Percentiles rank a stretch among this genome's conserved stretches.
Evolutionary conservation across 2,797 vertebrate genomes (phyloP).

Genomic region (Chelmon rostratus): DNA sequence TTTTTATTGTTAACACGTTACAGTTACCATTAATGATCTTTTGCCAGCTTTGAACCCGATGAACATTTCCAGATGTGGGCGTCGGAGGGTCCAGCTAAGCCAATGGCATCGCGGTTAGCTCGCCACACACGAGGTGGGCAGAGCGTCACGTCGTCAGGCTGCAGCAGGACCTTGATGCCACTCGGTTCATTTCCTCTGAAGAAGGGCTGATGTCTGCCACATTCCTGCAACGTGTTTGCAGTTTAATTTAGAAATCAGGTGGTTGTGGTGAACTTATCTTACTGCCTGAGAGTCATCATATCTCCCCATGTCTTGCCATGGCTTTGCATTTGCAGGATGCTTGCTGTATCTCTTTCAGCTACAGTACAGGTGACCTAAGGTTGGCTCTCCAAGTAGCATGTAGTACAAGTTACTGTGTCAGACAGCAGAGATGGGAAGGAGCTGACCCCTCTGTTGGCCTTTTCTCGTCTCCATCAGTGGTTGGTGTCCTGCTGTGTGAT

Average conservation of each 20-base stretch:
- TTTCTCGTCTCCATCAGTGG: constrained; percentile 47
- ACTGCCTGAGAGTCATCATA: not conserved
- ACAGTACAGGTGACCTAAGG: constrained; percentile 19
- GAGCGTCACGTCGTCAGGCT: not conserved
- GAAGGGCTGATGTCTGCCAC: not conserved
- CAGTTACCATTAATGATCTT: not conserved
- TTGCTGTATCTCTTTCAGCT: constrained; percentile 6
- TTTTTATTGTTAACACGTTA: not conserved
- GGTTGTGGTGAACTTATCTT: constrained; percentile 4
- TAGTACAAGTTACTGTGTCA: constrained; percentile 4
- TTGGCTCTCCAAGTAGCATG: constrained; percentile 10
- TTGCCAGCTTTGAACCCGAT: not conserved
- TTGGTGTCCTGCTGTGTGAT: constrained; percentile 60
- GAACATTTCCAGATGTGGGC: constrained; percentile 9
- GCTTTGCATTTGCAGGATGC: not conserved
- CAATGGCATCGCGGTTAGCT: not conserved
- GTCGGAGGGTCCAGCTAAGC: not conserved
- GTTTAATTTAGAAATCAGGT: not conserved
- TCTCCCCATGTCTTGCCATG: not conserved
- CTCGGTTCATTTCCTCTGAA: not conserved
- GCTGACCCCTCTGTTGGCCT: constrained; percentile 31
- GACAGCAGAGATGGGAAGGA: constrained; percentile 34
- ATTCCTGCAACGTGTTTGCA: constrained; percentile 8
- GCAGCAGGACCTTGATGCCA: not conserved
- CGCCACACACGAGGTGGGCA: not conserved